A percentile compares a stretch with the other conserved stretches of the same genome.
phyloP scores from a whole-genome alignment of 2,113 vertebrate species.

The Cyanoderma ruficeps region DNA sequence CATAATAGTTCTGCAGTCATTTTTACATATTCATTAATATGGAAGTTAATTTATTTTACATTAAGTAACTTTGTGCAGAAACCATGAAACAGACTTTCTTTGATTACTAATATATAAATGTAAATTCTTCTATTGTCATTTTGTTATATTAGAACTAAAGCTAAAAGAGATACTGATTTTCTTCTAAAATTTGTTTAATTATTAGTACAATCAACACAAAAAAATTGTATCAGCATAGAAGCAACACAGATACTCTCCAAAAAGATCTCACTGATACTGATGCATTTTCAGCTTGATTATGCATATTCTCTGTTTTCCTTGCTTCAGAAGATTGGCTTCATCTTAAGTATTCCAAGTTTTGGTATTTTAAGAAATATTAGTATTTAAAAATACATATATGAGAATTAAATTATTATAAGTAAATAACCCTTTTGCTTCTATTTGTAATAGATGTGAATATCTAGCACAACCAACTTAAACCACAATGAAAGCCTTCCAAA shows the following conservation, averaged over 20 bases:
- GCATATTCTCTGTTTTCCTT: neutral
- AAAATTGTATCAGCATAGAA: too few species aligned
- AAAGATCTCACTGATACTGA: neutral
- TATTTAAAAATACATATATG: neutral
- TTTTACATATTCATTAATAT: neutral
- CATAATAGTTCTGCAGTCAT: neutral
- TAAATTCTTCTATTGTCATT: neutral
- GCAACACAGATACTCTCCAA: too few species aligned
- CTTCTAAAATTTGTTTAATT: neutral
- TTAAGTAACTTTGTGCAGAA: neutral
- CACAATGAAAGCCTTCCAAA: neutral
- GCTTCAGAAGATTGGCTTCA: neutral
- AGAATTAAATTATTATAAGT: neutral
- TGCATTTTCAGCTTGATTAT: neutral
- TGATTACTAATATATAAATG: neutral
- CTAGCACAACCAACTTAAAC: neutral
- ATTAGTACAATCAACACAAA: neutral
- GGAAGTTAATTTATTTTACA: constrained; percentile 13
- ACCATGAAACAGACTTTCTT: neutral
- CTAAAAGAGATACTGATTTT: neutral
- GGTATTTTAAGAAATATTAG: neutral
- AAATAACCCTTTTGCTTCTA: neutral
- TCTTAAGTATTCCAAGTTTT: neutral
- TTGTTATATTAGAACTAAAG: neutral
- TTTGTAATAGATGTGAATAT: neutral